Base-by-base conservation (phyloP, 2,888 invertebrate species). In the Ecdyonurus torrentis region DNA sequence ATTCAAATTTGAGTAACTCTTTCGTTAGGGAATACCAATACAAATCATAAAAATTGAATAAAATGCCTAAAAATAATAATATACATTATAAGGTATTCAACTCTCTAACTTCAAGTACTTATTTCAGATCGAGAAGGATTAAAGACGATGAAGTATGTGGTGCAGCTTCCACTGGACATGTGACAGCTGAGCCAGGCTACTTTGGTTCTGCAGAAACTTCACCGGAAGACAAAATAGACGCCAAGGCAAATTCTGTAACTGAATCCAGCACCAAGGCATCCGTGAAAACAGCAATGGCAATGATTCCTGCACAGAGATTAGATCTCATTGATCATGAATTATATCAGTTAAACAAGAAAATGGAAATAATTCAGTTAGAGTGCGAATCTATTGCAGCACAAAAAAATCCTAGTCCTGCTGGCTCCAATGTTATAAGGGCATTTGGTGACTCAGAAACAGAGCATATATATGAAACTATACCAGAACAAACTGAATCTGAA, bases 391-490 rank as follows among this genome's bases (percentile, higher is more conserved):
- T 37, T 37, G 19, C 58, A 58, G 23, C 23, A 20, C 20, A 20
- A 7, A 5, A 58, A 10, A 10, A 5, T 7, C 5, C 37, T 15
- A 37, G 37, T 15, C 37, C 37, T 15, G 5, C 15, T 5, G 37
- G 5, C 5, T 10, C 37, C 5, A 37, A 5, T 15, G 37, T 37
- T 37, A 15, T 37, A 37, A 5, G 37, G 15, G 37, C 7, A 5
- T 55, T 55, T 55, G 55, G 55, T 18, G 55, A 55, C 20, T 55
- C 55, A 66, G 82, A 82, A 65, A 78, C 78, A 18, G 83, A 83
- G 66, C 83, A 84, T 69, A 83, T 83, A 63, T 83, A 83, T 69
- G 83, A 83, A 71, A 83, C 83, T 2, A 83, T 83, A 68, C 82
- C 83, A 1, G 55, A 55, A 20, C 19, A n/a, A 55, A 78, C 78